Evolutionary conservation across 2,888 invertebrate species (phyloP), one percentile per base, ranked within the genome.

Genomic region (Drosophila robusta): DNA sequence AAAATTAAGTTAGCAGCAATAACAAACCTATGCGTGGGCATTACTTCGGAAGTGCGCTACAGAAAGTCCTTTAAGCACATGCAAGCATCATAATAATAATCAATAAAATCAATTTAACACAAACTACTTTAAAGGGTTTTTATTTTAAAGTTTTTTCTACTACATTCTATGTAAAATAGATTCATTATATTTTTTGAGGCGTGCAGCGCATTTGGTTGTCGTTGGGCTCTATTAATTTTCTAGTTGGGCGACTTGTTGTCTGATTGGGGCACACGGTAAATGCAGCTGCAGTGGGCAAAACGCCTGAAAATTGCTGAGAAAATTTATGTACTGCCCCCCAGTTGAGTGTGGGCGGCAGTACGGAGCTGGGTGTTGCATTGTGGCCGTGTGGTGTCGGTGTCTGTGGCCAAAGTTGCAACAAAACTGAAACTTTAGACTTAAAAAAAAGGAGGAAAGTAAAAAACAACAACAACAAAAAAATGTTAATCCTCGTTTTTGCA

Each of bases 331-430:
- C 82, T 86, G 51, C 38, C 42, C 62, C 11, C 44, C 34, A 44
- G 57, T 41, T 68, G 49, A 54, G 63, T 46, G 68, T 68, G 63
- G 71, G 57, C 46, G 50, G 58, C 22, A 29, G 46, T 34, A 38
- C 38, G 29, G 50, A 38, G 14, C 34, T 63, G 55, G 54, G 61
- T 60, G 52, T 64, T 62, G 70, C 49, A 47, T 39, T 64, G 45
- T 57, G 56, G 16, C 24, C 34, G 18, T 29, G 57, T 63, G 65
- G 60, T 78, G 75, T 81, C 63, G 65, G 82, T 82, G 76, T 70
- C 79, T 72, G 88, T 78, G 82, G 86, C 76, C 76, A 86, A 88
- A 83, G 87, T 83, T 88, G 89, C 87, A 72, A 83, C 83, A 88
- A 76, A 83, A 87, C 82, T 81, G 70, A 87, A 83, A 83, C 89